Base-by-base conservation (phyloP, 2,113 vertebrate species). In the Corythoichthys intestinalis region DNA sequence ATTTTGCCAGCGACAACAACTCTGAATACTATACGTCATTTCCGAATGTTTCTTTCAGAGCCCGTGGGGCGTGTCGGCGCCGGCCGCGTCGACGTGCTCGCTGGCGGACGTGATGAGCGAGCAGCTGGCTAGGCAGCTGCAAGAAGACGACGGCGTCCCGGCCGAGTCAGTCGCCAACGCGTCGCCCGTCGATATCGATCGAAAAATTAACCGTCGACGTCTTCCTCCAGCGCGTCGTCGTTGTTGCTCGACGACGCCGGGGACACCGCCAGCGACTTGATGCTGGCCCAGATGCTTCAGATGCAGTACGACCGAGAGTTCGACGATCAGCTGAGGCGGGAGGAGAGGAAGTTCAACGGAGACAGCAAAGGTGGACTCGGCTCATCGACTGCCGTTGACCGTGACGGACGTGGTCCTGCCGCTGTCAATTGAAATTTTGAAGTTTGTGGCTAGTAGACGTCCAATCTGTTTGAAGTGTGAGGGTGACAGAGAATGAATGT, bases 271-370 rank as follows among this genome's bases (percentile, higher is more conserved):
- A 98, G 95, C 5, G 97, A 99, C 87, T 89, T 96, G 70, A 95
- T 98, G 92, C 88, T 99, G 58, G 97, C 97, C 52, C 94, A 98
- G 89, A 97, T 99, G 97, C 90, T 99, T 70, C 97, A 99, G 90
- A 95, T 95, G 94, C 93, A 99, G 83, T 99, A 96, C 68, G 97
- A 99, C 83, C 91, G 93, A n/a, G 97, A 99, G 84, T 98, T 94
- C 6, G 97, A 99, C 34, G 91, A 94, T 0, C 97, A 98, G 84
- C 94, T 99, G 52, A 93, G 93, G 1, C 92, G 93, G 6, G 97
- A 98, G 80, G 96, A 99, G 86, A 96, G 91, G 84, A 99, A 97
- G 74, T 95, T 98, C 87, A 98, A 98, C 44, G 96, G 97, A 7
- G 96, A 97, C 76, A 99, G 96, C 83, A 99, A 99, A 95, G 95